Evolutionary conservation across 2,797 vertebrate genomes (phyloP).

Genomic region (Buceros bicornis): DNA sequence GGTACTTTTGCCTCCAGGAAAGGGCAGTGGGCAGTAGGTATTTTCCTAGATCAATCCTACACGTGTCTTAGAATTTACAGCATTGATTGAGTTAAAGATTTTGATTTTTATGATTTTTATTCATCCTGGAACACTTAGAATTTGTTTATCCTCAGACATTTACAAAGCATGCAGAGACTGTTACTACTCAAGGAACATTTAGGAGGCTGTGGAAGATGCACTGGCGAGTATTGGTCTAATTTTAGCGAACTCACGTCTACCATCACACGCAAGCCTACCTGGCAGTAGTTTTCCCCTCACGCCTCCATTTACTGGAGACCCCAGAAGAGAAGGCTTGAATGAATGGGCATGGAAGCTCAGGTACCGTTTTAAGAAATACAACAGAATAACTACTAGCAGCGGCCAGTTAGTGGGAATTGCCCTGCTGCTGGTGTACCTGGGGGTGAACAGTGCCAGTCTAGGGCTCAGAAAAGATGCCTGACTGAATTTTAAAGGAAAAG

Average conservation of each 20-base stretch:
- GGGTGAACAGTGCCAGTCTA: neutral
- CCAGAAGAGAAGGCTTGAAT: slow-evolving; percentile 38
- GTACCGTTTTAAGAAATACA: slow-evolving; percentile 22
- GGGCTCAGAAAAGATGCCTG: neutral
- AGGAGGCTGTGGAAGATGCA: slow-evolving; percentile 3
- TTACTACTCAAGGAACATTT: slow-evolving; percentile 26
- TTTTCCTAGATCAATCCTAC: slow-evolving; percentile 15
- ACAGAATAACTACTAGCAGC: neutral
- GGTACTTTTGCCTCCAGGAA: slow-evolving; percentile 12
- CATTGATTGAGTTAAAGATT: neutral
- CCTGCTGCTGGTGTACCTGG: slow-evolving; percentile 1
- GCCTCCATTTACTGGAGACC: neutral
- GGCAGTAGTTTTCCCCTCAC: neutral
- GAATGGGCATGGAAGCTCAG: slow-evolving; percentile 28
- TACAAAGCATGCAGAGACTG: slow-evolving; percentile 57
- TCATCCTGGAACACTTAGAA: neutral
- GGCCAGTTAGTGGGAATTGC: neutral
- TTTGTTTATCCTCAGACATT: slow-evolving; percentile 22
- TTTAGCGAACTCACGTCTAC: neutral
- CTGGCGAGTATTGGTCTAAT: neutral
- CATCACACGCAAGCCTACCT: neutral
- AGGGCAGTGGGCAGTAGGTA: neutral
- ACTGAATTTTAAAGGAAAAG: neutral
- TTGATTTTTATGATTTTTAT: neutral
- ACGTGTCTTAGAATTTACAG: slow-evolving; percentile 5